Percentiles rank a stretch among this genome's conserved stretches.
phyloP scores from a whole-genome alignment of 2,888 invertebrate species.

The Amblyjoppa fuscipennis region DNA sequence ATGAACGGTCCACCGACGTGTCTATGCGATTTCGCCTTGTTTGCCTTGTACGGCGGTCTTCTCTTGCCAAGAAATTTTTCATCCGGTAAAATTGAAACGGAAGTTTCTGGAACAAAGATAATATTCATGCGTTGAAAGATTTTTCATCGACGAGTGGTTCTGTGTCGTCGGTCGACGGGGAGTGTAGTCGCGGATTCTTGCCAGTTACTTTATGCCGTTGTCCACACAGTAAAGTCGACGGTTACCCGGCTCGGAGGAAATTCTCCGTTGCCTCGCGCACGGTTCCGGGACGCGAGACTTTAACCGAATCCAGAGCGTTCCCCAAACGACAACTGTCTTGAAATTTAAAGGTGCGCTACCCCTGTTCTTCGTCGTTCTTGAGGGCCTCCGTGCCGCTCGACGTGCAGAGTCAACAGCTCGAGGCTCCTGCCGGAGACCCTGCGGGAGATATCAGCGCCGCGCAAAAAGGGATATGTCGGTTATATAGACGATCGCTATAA shows the following conservation, averaged over 20 bases:
- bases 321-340: constrained; percentile 49
- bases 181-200: background rate
- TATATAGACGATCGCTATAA: constrained; percentile 4
- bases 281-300: constrained; percentile 38
- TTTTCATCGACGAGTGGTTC: background rate
- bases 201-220: background rate
- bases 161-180: background rate
- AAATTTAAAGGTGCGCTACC: constrained; percentile 63
- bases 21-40: background rate
- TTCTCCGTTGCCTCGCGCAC: constrained; percentile 30
- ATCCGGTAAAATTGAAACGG: constrained; percentile 13
- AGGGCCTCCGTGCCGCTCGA: background rate
- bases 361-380: constrained; percentile 36
- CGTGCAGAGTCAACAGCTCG: constrained; percentile 7
- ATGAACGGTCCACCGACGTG: constrained; percentile 2
- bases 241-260: constrained; percentile 24
- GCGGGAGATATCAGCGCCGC: constrained; percentile 14
- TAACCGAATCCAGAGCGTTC: constrained; percentile 55
- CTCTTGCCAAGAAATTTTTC: constrained; percentile 17
- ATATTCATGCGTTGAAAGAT: constrained; percentile 23
- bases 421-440: background rate
- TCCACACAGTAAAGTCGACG: constrained; percentile 12
- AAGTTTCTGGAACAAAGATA: constrained; percentile 53
- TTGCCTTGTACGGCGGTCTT: background rate
- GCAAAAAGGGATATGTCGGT: constrained; percentile 3